Percentiles rank a stretch among this genome's conserved stretches.
Conservation (phyloP, 2,113 vertebrate species). For the Aegotheles bennettii region DNA sequence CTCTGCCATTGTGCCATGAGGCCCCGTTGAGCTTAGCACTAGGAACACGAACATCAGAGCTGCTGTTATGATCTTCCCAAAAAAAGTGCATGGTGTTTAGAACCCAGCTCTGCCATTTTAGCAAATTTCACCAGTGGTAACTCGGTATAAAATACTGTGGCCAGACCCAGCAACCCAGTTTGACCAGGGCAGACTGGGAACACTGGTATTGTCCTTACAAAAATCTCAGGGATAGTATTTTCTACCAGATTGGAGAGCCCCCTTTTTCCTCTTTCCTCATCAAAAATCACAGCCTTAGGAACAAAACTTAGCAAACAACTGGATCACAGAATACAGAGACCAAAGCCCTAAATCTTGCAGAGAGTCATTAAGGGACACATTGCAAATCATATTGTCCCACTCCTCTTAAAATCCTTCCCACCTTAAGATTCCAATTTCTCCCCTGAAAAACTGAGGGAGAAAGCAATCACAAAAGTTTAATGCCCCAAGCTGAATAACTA, state of each 20-base stretch:
- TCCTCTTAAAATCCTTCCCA: background rate
- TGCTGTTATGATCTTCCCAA: background rate
- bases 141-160: background rate
- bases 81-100: background rate
- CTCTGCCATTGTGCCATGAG: accelerated
- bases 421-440: background rate
- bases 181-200: background rate
- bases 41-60: background rate
- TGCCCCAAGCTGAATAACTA: background rate
- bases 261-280: background rate
- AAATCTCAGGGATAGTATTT: background rate
- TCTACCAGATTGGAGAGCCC: background rate
- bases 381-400: background rate
- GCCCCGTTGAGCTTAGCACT: background rate
- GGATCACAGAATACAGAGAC: background rate
- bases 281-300: background rate
- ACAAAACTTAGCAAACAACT: background rate
- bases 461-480: background rate
- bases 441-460: background rate
- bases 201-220: background rate
- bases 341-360: background rate
- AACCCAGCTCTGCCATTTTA: background rate
- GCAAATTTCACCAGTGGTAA: background rate
- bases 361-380: background rate
- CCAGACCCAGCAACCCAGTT: background rate